Evolutionary conservation across 2,888 invertebrate species (phyloP).

Genomic region (Neoascia interrupta): DNA sequence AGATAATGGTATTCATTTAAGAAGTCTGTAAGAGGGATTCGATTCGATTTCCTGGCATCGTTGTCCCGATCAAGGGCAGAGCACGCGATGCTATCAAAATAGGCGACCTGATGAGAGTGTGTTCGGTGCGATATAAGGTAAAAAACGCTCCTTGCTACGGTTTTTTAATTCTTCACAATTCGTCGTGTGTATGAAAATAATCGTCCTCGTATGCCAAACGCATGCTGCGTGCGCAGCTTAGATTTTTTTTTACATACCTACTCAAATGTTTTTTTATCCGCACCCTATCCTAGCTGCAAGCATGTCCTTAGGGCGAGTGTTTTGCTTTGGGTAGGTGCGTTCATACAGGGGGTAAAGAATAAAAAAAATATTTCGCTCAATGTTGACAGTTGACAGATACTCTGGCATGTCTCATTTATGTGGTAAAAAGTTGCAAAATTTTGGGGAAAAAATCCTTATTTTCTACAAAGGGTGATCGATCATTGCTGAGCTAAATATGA

Average conservation of each 20-base stretch:
- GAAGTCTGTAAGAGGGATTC: constrained; percentile 7
- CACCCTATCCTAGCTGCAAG: constrained; percentile 20
- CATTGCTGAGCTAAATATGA: constrained; percentile 44
- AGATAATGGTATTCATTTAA: constrained; percentile 28
- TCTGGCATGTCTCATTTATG: constrained; percentile 64
- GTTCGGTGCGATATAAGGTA: constrained; percentile 31
- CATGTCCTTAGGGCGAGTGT: constrained; percentile 23
- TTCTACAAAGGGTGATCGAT: constrained; percentile 4
- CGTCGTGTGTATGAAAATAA: constrained; percentile 33
- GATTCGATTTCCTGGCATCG: constrained; percentile 15
- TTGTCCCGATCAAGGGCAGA: too few relatives aligned
- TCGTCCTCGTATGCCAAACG: constrained; percentile 64
- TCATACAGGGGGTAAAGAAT: background rate
- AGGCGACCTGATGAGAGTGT: background rate
- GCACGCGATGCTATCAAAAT: constrained; percentile 46
- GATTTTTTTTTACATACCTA: constrained; percentile 22
- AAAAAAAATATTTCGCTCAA: constrained; percentile 20
- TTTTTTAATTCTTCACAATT: constrained; percentile 52
- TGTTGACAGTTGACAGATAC: constrained; percentile 60
- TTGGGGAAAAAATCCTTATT: constrained; percentile 61
- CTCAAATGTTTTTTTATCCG: constrained; percentile 17
- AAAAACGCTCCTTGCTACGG: constrained; percentile 51
- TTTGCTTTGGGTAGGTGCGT: constrained; percentile 1
- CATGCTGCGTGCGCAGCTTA: constrained; percentile 63
- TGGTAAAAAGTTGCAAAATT: constrained; percentile 68